Conservation (phyloP, 2,888 invertebrate species). For the Callimorpha dominula region DNA sequence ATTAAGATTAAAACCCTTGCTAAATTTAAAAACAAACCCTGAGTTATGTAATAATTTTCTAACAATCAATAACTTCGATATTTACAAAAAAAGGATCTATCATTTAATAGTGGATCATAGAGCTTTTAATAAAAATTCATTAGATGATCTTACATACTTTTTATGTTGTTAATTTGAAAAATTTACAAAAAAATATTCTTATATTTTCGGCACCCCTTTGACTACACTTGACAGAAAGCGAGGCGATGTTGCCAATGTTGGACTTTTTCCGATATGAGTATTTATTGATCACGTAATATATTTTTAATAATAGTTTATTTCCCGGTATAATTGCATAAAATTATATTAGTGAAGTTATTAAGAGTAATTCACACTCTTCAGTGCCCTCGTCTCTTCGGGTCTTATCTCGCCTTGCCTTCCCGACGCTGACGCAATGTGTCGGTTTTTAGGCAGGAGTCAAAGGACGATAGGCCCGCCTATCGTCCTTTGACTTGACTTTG, state of each 20-base stretch:
- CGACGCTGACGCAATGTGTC: too few species aligned
- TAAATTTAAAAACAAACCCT: slow-evolving; percentile 48
- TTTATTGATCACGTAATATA: too few species aligned
- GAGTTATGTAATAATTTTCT: slow-evolving; percentile 70
- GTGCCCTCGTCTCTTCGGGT: too few species aligned
- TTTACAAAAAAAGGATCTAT: background rate
- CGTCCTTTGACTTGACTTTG: too few species aligned
- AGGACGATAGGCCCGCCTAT: too few species aligned
- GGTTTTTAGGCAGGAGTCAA: too few species aligned
- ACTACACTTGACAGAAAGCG: slow-evolving; percentile 46
- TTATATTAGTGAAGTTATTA: too few species aligned
- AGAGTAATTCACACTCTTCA: too few species aligned
- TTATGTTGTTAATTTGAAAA: slow-evolving; percentile 15
- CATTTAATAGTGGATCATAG: background rate
- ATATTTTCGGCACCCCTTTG: slow-evolving; percentile 37
- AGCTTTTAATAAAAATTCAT: background rate
- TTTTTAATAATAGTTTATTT: too few species aligned
- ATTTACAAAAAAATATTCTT: slow-evolving; percentile 23
- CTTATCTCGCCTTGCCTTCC: too few species aligned
- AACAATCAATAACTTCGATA: slow-evolving; percentile 17
- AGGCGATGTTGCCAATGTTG: background rate
- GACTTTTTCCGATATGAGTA: background rate
- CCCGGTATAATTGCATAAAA: too few species aligned
- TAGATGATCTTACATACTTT: slow-evolving; percentile 33
- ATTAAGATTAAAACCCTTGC: slow-evolving; percentile 6